Conservation (phyloP, 2,797 vertebrate genomes). For the Alosa sapidissima region DNA sequence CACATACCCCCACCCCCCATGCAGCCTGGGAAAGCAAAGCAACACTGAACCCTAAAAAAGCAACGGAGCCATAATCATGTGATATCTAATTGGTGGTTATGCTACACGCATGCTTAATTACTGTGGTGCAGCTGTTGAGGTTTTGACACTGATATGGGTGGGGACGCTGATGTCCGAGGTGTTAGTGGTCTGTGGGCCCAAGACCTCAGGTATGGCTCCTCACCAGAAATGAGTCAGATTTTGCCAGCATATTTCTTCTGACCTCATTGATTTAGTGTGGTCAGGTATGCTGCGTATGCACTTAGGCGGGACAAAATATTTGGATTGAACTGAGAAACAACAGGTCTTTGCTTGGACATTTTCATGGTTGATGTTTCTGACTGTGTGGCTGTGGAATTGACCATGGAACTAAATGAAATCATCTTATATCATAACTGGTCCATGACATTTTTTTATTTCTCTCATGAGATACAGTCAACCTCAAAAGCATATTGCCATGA, state of each 20-base stretch:
- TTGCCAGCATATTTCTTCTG: neutral
- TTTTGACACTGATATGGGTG: neutral
- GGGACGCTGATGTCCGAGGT: neutral
- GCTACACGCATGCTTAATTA: conserved; percentile 3
- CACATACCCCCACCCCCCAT: neutral
- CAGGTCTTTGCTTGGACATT: neutral
- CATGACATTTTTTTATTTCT: neutral
- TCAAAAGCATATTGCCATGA: neutral
- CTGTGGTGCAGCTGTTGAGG: neutral
- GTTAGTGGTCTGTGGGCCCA: neutral
- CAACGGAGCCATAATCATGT: neutral
- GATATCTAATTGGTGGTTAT: neutral
- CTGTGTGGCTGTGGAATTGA: neutral
- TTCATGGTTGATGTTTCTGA: neutral
- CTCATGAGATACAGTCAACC: neutral
- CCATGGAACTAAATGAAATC: neutral
- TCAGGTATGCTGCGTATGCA: neutral
- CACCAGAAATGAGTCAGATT: neutral
- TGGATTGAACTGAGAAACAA: neutral
- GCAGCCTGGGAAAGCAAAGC: neutral
- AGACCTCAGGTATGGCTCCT: neutral
- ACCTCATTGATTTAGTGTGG: conserved; percentile 18
- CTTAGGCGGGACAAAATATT: neutral
- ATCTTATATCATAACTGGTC: neutral
- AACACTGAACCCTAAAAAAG: neutral